Evolutionary conservation across 2,888 invertebrate genomes (phyloP), one percentile per base, ranked within the genome.

Genomic region (Dusona sp.): DNA sequence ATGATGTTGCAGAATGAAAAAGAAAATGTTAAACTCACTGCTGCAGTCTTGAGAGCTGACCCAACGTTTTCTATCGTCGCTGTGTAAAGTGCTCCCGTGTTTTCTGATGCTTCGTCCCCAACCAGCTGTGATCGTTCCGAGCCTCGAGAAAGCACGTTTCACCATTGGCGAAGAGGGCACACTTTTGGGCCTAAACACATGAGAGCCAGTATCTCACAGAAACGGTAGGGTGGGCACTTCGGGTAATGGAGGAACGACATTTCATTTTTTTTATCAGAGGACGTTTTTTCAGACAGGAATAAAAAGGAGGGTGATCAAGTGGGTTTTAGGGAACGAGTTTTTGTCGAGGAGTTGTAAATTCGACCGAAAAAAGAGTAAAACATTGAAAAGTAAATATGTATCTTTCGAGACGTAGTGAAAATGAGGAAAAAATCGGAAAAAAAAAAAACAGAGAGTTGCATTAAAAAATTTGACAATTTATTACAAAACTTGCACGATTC

Each of bases 111-210:
- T 98, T 68, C 98, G 96, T 0, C 98, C 98, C 98, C 98, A 98
- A 68, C 98, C 98, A 0, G 98, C 98, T 0, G 98, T 98, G 90
- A 98, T 97, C 72, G 97, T 98, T 22, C 98, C 98, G 84, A 98
- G 95, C 25, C 98, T 96, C n/a, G 98, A 98, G 94, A 98, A 98
- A 1, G 98, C 98, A 38, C 98, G 95, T 94, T 98, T 98, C 88
- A 98, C 98, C 98, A 98, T 98, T 45, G 98, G 98, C 65, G 98
- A 98, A 90, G 98, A 98, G 42, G 98, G 98, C 85, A 98, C 98
- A 94, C 98, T 98, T 95, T 98, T 98, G 89, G 98, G 98, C 92
- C 97, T 97, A 95, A 87, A 95, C 93, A 92, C 84, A 92, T 93
- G 90, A 94, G 93, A 94, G 92, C 93, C 92, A 94, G 94, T 94